phyloP scores from a whole-genome alignment of 2,797 vertebrate species.

The Pygocentrus nattereri region DNA sequence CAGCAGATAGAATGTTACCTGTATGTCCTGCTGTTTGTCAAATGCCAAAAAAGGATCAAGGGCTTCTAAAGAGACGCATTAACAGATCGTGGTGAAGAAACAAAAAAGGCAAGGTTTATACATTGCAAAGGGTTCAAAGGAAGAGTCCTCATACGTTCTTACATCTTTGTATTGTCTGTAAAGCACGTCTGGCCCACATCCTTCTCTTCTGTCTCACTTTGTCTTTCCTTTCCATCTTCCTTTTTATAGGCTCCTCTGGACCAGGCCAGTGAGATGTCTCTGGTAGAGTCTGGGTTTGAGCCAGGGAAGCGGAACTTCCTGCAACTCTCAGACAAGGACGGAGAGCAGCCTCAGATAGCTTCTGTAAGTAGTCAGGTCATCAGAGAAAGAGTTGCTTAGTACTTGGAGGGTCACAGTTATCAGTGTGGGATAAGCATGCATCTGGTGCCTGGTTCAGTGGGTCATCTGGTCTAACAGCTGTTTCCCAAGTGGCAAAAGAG shows the following conservation, averaged over 20 bases:
- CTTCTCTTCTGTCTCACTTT: slow-evolving; percentile 7
- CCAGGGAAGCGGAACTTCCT: slow-evolving; percentile 96
- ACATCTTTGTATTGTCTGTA: background rate
- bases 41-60: background rate
- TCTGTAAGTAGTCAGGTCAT: slow-evolving; percentile 79
- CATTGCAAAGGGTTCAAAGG: background rate
- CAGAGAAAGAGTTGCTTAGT: background rate
- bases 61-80: background rate
- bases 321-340: slow-evolving; percentile 94
- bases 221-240: background rate
- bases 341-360: slow-evolving; percentile 91
- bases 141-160: background rate
- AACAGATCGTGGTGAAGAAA: no score
- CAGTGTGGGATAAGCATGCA: slow-evolving; percentile 10
- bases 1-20: background rate
- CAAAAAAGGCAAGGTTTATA: background rate
- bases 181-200: background rate
- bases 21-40: background rate
- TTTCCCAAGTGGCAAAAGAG: background rate
- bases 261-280: slow-evolving; percentile 88
- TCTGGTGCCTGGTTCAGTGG: background rate
- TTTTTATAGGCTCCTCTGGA: slow-evolving; percentile 85
- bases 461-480: slow-evolving; percentile 33
- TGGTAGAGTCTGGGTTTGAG: slow-evolving; percentile 93
- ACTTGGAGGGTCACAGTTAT: background rate